A percentile compares a stretch with the other conserved stretches of the same genome.
Evolutionary conservation across 23 tunicate genomes (phyloP).

Genomic region (Diplosoma virens): DNA sequence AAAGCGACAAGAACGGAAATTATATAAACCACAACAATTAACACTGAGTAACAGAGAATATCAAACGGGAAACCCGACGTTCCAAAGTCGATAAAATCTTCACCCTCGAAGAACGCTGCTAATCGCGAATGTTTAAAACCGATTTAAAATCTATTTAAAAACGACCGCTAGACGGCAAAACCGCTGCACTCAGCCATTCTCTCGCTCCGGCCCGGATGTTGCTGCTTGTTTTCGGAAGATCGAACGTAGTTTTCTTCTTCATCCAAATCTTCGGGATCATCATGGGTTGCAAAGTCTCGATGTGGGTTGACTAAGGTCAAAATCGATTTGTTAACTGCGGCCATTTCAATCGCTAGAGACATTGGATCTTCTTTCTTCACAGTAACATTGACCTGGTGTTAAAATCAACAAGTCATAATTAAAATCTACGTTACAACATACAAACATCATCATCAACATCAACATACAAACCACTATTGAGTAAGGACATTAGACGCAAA

Average conservation of each 20-base stretch:
- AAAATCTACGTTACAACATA: background rate
- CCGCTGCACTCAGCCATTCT: constrained; percentile 13
- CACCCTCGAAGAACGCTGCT: no score
- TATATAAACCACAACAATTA: no score
- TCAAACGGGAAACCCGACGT: no score
- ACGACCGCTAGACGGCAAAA: no score
- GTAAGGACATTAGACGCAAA: no score
- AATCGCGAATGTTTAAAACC: no score
- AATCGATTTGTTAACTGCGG: constrained; percentile 89
- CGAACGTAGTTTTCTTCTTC: background rate
- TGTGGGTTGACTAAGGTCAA: constrained; percentile 88
- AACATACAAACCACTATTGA: no score
- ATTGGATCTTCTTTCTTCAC: constrained; percentile 75
- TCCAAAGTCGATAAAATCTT: no score
- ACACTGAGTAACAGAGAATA: no score
- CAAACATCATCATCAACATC: no score
- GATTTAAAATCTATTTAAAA: no score
- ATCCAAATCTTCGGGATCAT: constrained; percentile 9
- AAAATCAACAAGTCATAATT: background rate
- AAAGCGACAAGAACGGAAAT: no score
- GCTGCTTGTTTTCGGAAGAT: background rate
- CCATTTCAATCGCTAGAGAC: constrained; percentile 86
- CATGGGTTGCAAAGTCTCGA: constrained; percentile 26
- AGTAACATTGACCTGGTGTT: background rate
- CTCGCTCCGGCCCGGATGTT: background rate